Conservation (phyloP, 2,113 vertebrate genomes). For the Zingel zingel region DNA sequence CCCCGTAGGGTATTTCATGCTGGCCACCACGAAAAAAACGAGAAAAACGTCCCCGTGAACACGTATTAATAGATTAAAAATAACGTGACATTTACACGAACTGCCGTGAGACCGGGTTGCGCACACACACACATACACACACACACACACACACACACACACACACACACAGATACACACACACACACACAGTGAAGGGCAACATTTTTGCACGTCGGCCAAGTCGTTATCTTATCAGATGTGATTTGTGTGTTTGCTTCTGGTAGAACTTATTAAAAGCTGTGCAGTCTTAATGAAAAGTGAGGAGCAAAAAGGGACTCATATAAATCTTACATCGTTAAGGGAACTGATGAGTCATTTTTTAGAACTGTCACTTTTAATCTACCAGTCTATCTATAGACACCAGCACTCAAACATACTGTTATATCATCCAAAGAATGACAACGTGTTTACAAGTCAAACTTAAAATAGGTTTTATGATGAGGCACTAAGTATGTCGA, state of each 20-base stretch:
- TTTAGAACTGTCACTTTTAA: not conserved
- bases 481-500: not conserved
- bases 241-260: conserved; percentile 68
- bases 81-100: no score
- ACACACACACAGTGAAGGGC: conserved; percentile 34
- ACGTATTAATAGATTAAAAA: no score
- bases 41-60: no score
- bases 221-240: conserved; percentile 71
- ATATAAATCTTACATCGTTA: not conserved
- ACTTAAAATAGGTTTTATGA: not conserved
- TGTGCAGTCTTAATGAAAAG: conserved; percentile 70
- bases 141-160: no score
- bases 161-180: no score
- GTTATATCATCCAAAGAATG: not conserved
- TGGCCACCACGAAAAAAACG: no score
- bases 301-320: conserved; percentile 43
- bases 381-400: not conserved
- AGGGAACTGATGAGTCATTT: not conserved
- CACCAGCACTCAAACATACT: not conserved
- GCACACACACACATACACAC: no score
- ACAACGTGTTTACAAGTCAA: not conserved
- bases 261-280: conserved; percentile 67
- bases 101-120: no score
- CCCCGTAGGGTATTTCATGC: no score
- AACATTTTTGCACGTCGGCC: conserved; percentile 48